Evolutionary conservation across 2,888 invertebrate species (phyloP), one percentile per base, ranked within the genome.

Genomic region (Pachydiplax longipennis): DNA sequence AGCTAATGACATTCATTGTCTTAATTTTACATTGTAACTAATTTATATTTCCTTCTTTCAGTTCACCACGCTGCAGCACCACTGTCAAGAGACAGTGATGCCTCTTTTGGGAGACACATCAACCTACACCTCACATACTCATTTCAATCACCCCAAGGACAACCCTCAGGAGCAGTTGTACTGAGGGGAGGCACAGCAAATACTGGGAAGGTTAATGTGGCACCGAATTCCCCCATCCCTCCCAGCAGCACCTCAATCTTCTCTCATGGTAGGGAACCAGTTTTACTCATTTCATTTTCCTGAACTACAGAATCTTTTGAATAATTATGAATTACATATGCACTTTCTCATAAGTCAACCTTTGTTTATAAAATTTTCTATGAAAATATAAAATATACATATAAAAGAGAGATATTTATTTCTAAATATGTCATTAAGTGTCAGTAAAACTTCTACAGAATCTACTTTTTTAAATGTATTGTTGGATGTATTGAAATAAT

Each of bases 51-150:
- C 93, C 93, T 93, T 92, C 93, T 93, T 94, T 94, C 95, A 97
- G 97, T 96, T 94, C 95, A 94, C 92, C 92, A 92, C 91, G 90
- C 92, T 0, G 87, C 91, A 40, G 91, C 92, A n/a, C 91, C 91
- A 48, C 93, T 95, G 93, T 94, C 96, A 92, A 95, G 97, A 92
- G 95, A 95, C 94, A 91, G 91, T 40, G 82, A 91, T 25, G 12
- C 82, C 35, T 81, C 83, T 15, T 91, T 97, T 95, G 96, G 97
- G 92, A 95, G 97, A 93, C 97, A 97, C 93, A 97, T 98, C 95
- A 98, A 98, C 95, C 96, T 98, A 92, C 97, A 97, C 94, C 95
- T 98, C 93, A 97, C 97, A 83, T 98, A 98, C 94, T 97, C 97
- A 92, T 97, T 97, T 95, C 97, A 97, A 95, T 97, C 97, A 95